Percentiles rank a stretch among this genome's conserved stretches.
These are phyloP conservation scores for Ciconia maguari DNA, from an alignment of 2,113 vertebrate species.

Conservation along the genomic window DNA sequence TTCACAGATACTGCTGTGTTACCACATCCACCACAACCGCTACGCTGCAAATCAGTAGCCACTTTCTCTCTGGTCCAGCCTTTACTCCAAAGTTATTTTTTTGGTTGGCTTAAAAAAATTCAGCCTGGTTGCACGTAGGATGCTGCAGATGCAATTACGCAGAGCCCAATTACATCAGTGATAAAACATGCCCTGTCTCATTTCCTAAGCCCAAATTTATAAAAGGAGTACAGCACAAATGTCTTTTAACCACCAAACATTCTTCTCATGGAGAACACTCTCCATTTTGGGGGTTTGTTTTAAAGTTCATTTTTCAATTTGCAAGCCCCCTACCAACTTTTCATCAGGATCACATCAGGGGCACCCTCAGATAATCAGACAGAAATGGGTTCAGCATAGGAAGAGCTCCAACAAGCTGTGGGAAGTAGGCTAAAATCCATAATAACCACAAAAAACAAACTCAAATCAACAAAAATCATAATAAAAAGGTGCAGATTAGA, in stretches of 20 bases:
- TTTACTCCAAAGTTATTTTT: background rate
- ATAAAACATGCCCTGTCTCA: background rate
- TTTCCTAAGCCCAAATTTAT: background rate
- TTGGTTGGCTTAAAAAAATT: background rate
- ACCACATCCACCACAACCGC: rapidly evolving
- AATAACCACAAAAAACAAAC: conserved; percentile 42
- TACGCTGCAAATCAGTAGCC: rapidly evolving
- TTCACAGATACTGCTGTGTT: background rate
- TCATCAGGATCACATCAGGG: conserved; percentile 75
- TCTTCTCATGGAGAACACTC: background rate
- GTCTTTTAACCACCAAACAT: background rate
- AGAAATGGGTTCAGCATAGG: conserved; percentile 51
- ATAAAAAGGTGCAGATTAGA: conserved; percentile 3
- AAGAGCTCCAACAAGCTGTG: conserved; percentile 44
- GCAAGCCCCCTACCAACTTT: conserved; percentile 63
- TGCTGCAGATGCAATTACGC: background rate
- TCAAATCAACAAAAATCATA: conserved; percentile 46
- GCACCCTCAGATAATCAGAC: conserved; percentile 54
- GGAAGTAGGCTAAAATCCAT: conserved; percentile 53
- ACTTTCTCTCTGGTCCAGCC: background rate
- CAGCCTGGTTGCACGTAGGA: background rate
- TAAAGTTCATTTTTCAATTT: conserved; percentile 58
- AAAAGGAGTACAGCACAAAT: background rate
- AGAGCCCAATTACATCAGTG: background rate
- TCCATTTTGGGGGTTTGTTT: conserved; percentile 2